Evolutionary conservation across 2,888 invertebrate genomes (phyloP), one percentile per base, ranked within the genome.

Genomic region (Apodemia duryi): DNA sequence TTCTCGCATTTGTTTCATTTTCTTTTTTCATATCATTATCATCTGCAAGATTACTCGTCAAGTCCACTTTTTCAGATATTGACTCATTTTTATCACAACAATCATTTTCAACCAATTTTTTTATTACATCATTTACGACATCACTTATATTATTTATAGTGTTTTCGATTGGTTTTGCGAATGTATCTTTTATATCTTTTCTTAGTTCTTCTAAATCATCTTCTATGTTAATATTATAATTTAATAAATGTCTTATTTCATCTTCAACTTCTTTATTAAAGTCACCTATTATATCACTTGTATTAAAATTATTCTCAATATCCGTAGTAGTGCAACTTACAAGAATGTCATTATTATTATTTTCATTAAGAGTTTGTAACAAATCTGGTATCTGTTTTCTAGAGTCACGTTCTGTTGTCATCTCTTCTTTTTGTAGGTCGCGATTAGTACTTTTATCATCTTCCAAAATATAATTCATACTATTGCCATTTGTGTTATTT

Each of bases 261-360:
- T 92, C 92, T 83, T 93, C 93, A 54, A 94, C 86, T 84, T 94
- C 94, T 78, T 93, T 92, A 68, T 92, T 93, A 72, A 94, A 94
- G 78, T 94, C 92, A 38, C 93, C 93, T 68, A 93, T 92, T 61
- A 93, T 93, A 74, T 92, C 88, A 73, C 85, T 88, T 6, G 88
- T 80, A 57, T 88, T 76, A 73, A 91, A 91, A 73, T 91, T 91
- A 71, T 90, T 90, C 76, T 91, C 91, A 72, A 91, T 86, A 71
- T 91, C 91, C 46, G 86, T 82, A 71, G 86, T 83, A 63, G 83
- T 79, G 69, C 83, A 89, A 72, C 78, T 51, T 62, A 61, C 65
- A 38, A 69, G 63, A 38, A 65, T 61, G 21, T 65, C 77, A 69
- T 85, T 89, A 69, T 88, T 88, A 72, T 86, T 88, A 74, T 84